Percentiles rank a stretch among this genome's conserved stretches.
phyloP scores from a whole-genome alignment of 2,113 vertebrate species.

The Tretioscincus oriximinensis region DNA sequence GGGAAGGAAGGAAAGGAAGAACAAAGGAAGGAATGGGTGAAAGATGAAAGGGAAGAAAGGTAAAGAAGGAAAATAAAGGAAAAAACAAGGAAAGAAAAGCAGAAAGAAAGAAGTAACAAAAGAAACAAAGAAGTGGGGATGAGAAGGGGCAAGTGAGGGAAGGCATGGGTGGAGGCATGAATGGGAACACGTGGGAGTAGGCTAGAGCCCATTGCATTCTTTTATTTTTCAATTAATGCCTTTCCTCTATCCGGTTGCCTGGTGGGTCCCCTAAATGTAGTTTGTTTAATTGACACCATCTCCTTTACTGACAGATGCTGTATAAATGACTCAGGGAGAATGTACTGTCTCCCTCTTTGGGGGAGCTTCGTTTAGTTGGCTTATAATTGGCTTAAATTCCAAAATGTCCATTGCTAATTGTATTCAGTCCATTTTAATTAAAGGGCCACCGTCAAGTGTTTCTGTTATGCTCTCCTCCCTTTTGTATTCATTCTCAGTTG shows the following conservation, averaged over 20 bases:
- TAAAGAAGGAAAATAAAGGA: too few species aligned
- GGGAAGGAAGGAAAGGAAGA: too few species aligned
- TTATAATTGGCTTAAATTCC: constrained; percentile 61
- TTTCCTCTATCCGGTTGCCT: not conserved
- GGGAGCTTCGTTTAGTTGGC: constrained; percentile 22
- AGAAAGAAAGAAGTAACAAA: too few species aligned
- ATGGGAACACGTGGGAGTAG: too few species aligned
- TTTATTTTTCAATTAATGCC: not conserved
- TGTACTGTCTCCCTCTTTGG: constrained; percentile 20
- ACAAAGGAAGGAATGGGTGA: too few species aligned
- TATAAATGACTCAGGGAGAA: constrained; percentile 21
- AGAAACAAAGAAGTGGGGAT: too few species aligned
- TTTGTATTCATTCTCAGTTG: constrained; percentile 29
- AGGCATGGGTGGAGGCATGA: too few species aligned
- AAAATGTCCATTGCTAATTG: constrained; percentile 61
- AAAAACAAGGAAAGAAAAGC: too few species aligned
- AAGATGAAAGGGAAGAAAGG: too few species aligned
- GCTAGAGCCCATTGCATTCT: too few species aligned
- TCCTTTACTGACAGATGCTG: constrained; percentile 34
- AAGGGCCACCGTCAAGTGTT: constrained; percentile 63
- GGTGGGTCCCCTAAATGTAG: not conserved
- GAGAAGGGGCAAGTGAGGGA: too few species aligned
- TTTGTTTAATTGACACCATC: not conserved
- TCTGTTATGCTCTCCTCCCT: constrained; percentile 50
- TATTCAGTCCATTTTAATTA: constrained; percentile 60